phyloP scores from a whole-genome alignment of 2,888 invertebrate genomes.

The Incurvaria masculella region DNA sequence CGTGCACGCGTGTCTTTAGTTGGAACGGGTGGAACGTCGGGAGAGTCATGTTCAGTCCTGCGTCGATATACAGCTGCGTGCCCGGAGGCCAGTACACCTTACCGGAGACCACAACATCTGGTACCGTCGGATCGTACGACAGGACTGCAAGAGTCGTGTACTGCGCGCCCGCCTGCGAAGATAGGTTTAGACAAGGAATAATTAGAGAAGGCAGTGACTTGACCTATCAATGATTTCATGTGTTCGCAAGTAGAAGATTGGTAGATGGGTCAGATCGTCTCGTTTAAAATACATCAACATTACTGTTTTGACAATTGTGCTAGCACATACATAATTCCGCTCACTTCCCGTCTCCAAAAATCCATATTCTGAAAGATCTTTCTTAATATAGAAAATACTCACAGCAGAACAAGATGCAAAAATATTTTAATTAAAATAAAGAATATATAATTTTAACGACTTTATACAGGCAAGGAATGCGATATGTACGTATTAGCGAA shows the following conservation, averaged over 20 bases:
- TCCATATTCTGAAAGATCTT: too few species aligned
- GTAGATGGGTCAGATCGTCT: background rate
- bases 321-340: too few species aligned
- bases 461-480: too few species aligned
- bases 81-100: conserved; percentile 63
- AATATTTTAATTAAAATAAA: too few species aligned
- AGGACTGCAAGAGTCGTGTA: conserved; percentile 36
- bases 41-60: conserved; percentile 68
- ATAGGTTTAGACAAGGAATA: conserved; percentile 4
- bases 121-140: conserved; percentile 44
- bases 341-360: too few species aligned
- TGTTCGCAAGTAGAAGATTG: background rate
- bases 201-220: background rate
- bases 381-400: too few species aligned
- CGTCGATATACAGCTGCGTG: conserved; percentile 63
- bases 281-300: too few species aligned
- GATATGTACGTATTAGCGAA: too few species aligned
- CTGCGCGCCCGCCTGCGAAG: conserved; percentile 38
- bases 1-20: conserved; percentile 61
- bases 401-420: too few species aligned
- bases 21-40: conserved; percentile 71
- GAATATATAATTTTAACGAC: too few species aligned
- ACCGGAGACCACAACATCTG: conserved; percentile 38
- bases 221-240: background rate
- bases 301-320: too few species aligned